Percentiles rank a stretch among this genome's conserved stretches.
Evolutionary conservation across 2,113 vertebrate genomes (phyloP).

Genomic region (Eira barbara): DNA sequence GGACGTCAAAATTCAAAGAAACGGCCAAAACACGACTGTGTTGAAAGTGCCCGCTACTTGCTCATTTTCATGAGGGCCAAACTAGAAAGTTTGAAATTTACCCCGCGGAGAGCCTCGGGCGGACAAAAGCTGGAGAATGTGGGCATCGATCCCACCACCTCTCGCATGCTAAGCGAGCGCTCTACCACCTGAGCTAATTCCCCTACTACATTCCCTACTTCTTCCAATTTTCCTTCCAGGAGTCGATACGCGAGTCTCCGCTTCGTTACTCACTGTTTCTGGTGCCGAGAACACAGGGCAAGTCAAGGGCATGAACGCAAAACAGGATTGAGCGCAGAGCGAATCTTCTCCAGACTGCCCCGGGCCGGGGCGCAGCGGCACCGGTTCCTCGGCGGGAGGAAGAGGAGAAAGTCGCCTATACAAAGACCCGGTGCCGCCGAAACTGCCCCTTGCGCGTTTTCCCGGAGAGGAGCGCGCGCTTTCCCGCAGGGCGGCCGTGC

Average conservation of each 20-base stretch:
- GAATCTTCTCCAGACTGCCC: background rate
- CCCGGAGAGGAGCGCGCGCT: background rate
- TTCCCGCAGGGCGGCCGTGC: too few species aligned
- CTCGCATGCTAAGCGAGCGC: constrained; percentile 40
- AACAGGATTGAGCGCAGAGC: accelerated
- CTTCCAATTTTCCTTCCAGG: accelerated
- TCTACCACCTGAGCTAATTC: constrained; percentile 47
- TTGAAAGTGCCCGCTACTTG: accelerated
- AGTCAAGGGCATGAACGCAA: accelerated
- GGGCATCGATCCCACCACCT: constrained; percentile 7
- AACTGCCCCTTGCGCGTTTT: background rate
- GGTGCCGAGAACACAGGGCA: accelerated
- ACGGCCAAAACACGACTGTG: background rate
- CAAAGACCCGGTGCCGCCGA: background rate
- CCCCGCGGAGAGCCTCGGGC: accelerated
- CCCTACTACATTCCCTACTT: accelerated
- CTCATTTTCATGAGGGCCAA: accelerated
- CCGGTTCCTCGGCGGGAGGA: too few species aligned
- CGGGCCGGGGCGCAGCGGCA: background rate
- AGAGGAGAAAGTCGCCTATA: background rate
- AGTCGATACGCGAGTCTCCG: background rate
- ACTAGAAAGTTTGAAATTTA: too few species aligned
- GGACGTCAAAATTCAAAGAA: background rate
- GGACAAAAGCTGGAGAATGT: background rate
- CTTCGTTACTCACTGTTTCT: accelerated